Conservation (phyloP, 53 echinoderm and acorn worm species). For the Zoroaster sp. region DNA sequence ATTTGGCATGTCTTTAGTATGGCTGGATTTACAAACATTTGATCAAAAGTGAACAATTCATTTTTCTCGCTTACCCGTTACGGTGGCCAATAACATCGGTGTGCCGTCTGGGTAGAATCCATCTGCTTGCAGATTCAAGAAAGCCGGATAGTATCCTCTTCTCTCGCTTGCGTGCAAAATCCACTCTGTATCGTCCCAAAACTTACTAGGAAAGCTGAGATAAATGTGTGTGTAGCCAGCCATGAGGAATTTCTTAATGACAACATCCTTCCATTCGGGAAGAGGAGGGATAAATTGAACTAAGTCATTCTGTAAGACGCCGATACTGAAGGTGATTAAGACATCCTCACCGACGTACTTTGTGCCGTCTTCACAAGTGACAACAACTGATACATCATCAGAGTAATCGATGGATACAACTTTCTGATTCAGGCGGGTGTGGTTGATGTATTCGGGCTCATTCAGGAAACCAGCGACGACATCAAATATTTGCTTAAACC, state of each 20-base stretch:
- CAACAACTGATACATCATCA: background rate
- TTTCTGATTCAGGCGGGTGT: conserved; percentile 28
- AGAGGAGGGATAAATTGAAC: conserved; percentile 59
- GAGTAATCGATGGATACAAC: conserved; percentile 36
- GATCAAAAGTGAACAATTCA: background rate
- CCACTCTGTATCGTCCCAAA: conserved; percentile 64
- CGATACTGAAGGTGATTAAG: conserved; percentile 55
- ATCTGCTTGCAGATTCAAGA: conserved; percentile 39
- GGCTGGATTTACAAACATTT: background rate
- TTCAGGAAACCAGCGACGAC: conserved; percentile 40
- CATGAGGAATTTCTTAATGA: conserved; percentile 43
- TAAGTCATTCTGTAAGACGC: conserved; percentile 48
- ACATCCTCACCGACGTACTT: conserved; percentile 23
- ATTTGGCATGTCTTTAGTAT: background rate
- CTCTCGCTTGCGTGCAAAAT: conserved; percentile 45
- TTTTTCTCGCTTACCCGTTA: conserved; percentile 35
- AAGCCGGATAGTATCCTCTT: conserved; percentile 59
- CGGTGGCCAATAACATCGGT: conserved; percentile 25
- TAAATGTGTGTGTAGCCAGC: conserved; percentile 58
- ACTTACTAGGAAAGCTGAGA: conserved; percentile 51
- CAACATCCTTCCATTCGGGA: conserved; percentile 57
- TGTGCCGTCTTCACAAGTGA: conserved; percentile 31
- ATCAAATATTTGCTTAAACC: conserved; percentile 43
- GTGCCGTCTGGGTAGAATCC: conserved; percentile 35
- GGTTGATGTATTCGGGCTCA: conserved; percentile 18